Conservation (phyloP, 2,113 vertebrate genomes). For the Prietella phreatophila region DNA sequence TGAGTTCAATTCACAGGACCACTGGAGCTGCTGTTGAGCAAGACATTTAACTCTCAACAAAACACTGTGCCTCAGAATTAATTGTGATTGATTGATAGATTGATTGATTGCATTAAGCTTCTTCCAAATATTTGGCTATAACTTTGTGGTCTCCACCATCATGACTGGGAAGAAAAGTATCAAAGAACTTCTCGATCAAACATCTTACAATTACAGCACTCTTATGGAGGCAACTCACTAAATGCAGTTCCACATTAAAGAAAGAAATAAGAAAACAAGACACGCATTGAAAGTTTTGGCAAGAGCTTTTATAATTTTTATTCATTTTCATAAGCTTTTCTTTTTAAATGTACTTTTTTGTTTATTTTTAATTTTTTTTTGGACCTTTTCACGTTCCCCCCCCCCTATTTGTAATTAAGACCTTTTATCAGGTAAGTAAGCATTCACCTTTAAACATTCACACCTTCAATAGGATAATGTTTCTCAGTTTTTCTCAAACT, state of each 20-base stretch:
- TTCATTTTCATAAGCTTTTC: conserved; percentile 65
- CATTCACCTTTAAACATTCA: conserved; percentile 78
- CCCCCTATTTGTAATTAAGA: conserved; percentile 68
- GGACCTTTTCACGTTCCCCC: conserved; percentile 53
- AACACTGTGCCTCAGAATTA: too few species aligned
- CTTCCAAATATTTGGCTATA: background rate
- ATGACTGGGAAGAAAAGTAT: background rate
- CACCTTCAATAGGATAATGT: conserved; percentile 68
- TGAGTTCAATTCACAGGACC: background rate
- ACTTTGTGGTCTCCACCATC: background rate
- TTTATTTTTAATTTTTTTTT: conserved; percentile 57
- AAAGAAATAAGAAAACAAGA: conserved; percentile 56
- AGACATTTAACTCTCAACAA: background rate
- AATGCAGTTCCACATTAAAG: background rate
- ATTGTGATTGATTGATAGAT: too few species aligned
- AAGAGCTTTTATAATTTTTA: conserved; percentile 76
- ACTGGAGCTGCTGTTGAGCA: background rate
- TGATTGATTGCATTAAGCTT: background rate
- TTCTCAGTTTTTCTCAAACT: conserved; percentile 70
- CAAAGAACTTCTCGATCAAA: background rate
- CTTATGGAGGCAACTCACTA: background rate
- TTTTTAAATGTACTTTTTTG: conserved; percentile 64
- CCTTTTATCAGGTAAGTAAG: conserved; percentile 72
- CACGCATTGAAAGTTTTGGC: conserved; percentile 64
- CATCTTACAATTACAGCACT: background rate